A percentile compares a stretch with the other conserved stretches of the same genome.
Conservation (phyloP, 2,797 vertebrate genomes). For the Danio choprae region DNA sequence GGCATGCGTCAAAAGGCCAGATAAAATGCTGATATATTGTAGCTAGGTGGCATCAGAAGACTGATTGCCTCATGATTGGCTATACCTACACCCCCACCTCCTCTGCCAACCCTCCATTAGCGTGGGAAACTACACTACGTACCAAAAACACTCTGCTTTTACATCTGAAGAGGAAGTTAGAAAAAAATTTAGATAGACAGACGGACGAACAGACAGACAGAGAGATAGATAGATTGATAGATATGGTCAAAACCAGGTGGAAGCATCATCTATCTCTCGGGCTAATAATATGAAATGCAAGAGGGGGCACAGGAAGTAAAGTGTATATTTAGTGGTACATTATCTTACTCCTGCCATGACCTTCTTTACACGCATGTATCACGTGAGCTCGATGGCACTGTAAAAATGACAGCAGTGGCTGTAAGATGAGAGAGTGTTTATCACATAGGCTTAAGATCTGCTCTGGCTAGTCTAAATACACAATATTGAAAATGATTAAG, state of each 20-base stretch:
- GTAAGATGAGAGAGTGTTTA: conserved; percentile 31
- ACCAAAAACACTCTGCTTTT: conserved; percentile 62
- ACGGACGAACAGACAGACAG: conserved; percentile 4
- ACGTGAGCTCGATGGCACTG: conserved; percentile 38
- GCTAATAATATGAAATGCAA: conserved; percentile 70
- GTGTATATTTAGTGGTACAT: conserved; percentile 74
- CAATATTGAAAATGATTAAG: background rate
- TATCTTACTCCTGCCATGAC: conserved; percentile 62
- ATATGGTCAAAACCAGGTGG: conserved; percentile 51
- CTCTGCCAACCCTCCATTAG: conserved; percentile 58
- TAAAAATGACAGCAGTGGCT: conserved; percentile 38
- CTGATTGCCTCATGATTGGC: conserved; percentile 64
- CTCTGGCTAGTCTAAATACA: background rate
- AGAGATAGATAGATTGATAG: background rate
- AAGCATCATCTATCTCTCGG: conserved; percentile 63
- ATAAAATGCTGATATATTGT: conserved; percentile 69
- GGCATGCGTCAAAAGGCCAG: conserved; percentile 61
- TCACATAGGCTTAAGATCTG: conserved; percentile 17
- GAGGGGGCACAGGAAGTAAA: conserved; percentile 70
- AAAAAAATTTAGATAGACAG: background rate
- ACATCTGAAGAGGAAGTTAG: conserved; percentile 65
- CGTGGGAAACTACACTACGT: conserved; percentile 71
- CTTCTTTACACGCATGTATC: conserved; percentile 58
- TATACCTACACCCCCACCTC: conserved; percentile 42
- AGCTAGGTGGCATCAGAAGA: conserved; percentile 62